These are phyloP conservation scores for Coenonympha glycerion DNA, from an alignment of 2,888 invertebrate species.

Conservation along the genomic window DNA sequence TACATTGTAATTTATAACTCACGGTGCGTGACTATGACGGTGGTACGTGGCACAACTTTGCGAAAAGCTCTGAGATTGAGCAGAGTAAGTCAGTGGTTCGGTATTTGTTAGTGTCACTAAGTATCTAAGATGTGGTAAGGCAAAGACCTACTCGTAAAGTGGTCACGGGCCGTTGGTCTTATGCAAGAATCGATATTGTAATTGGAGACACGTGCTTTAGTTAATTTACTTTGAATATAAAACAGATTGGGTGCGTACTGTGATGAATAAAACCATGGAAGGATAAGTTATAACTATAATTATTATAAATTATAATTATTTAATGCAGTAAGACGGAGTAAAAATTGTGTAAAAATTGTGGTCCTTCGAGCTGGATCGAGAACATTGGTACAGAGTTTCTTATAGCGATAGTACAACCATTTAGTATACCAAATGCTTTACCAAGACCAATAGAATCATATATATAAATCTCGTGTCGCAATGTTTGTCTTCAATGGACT, in stretches of 20 bases:
- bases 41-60: conserved; percentile 3
- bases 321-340: too few relatives aligned
- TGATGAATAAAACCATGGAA: too few relatives aligned
- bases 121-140: conserved; percentile 29
- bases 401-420: too few relatives aligned
- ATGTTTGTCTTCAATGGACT: too few relatives aligned
- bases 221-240: background rate
- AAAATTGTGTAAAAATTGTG: background rate
- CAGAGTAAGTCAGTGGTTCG: conserved; percentile 30
- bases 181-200: conserved; percentile 43
- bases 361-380: background rate
- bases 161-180: conserved; percentile 34
- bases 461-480: too few relatives aligned
- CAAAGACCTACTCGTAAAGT: conserved; percentile 20
- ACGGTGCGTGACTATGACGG: conserved; percentile 12
- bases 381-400: background rate
- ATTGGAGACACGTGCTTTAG: conserved; percentile 37
- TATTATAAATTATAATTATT: too few relatives aligned
- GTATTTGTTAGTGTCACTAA: conserved; percentile 7
- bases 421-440: too few relatives aligned
- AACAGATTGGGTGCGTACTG: too few relatives aligned
- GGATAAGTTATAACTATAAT: too few relatives aligned
- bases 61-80: conserved; percentile 15
- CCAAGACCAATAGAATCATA: background rate
- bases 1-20: background rate